Conservation (phyloP, 2,113 vertebrate genomes). For the Myiozetetes cayanensis region DNA sequence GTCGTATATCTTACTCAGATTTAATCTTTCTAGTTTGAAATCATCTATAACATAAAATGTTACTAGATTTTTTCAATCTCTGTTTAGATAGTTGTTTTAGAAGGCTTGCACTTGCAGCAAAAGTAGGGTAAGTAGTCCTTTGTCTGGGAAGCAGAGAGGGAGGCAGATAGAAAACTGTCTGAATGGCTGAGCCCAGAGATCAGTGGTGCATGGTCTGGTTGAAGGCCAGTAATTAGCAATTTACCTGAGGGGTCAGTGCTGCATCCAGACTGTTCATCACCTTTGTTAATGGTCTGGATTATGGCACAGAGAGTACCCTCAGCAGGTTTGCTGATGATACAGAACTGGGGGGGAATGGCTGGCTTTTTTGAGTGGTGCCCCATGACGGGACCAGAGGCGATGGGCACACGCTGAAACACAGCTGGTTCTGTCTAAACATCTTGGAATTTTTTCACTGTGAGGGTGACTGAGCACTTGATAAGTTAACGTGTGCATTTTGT, state of each 20-base stretch:
- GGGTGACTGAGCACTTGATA: background rate
- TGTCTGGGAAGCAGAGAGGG: background rate
- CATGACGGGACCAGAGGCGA: rapidly evolving
- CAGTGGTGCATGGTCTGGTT: background rate
- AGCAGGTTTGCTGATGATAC: background rate
- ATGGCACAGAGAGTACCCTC: background rate
- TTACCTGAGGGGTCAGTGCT: background rate
- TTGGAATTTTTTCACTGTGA: background rate
- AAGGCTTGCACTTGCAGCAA: background rate
- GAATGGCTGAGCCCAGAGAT: background rate
- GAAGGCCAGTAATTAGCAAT: background rate
- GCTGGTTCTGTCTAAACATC: background rate
- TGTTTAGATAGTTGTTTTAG: background rate
- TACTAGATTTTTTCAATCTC: background rate
- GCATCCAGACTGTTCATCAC: rapidly evolving
- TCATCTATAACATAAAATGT: background rate
- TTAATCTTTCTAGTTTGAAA: background rate
- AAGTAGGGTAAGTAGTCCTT: background rate
- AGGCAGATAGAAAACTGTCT: background rate
- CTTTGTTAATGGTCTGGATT: background rate
- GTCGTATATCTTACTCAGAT: background rate
- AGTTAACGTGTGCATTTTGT: background rate
- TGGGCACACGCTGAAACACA: rapidly evolving
- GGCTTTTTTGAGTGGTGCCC: background rate
- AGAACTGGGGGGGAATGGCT: background rate